phyloP scores from a whole-genome alignment of 2,888 invertebrate species.

The Plagodis dolabraria region DNA sequence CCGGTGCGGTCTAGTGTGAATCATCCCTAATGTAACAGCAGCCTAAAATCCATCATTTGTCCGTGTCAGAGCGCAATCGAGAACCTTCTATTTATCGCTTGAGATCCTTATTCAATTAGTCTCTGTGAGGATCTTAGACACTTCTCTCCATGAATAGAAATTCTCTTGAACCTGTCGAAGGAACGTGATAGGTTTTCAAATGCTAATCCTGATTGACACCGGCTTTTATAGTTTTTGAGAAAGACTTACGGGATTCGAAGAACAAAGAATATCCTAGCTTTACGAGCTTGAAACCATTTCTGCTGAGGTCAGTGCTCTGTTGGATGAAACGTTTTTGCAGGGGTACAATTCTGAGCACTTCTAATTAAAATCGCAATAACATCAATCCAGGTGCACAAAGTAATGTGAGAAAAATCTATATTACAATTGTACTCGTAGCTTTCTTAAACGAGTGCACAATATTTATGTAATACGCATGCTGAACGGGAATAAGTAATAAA shows the following conservation, averaged over 20 bases:
- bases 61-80: conserved; percentile 8
- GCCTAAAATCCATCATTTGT: conserved; percentile 5
- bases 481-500: too few species aligned
- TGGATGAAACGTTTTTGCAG: not conserved
- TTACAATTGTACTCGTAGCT: too few species aligned
- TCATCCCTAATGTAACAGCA: not conserved
- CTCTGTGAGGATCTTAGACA: conserved; percentile 1
- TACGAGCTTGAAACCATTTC: not conserved
- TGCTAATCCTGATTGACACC: conserved; percentile 30
- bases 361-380: too few species aligned
- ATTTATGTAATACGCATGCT: too few species aligned
- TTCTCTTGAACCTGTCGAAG: conserved; percentile 9
- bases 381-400: too few species aligned
- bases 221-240: conserved; percentile 18
- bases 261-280: not conserved
- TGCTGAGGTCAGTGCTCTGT: conserved; percentile 3
- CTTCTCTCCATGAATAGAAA: conserved; percentile 8
- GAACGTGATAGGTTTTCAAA: conserved; percentile 24
- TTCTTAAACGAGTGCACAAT: too few species aligned
- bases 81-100: conserved; percentile 11
- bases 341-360: not conserved
- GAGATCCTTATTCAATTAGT: conserved; percentile 24
- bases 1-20: not conserved
- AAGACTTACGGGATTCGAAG: not conserved
- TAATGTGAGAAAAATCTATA: too few species aligned